These are phyloP conservation scores for Tautogolabrus adspersus DNA, from an alignment of 2,113 vertebrate genomes.

Conservation along the genomic window DNA sequence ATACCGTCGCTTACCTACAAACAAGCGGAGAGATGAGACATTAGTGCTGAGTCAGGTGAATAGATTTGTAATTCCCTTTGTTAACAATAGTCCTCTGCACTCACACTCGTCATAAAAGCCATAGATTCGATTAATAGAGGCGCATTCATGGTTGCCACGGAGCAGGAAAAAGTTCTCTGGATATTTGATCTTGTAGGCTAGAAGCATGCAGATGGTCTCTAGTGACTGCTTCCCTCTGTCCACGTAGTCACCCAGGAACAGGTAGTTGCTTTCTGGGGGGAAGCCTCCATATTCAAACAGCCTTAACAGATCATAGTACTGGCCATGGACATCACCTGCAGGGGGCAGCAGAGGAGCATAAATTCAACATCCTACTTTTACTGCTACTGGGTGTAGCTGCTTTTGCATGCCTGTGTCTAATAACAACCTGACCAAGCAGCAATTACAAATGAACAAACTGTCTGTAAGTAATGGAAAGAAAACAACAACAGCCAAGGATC, in stretches of 20 bases:
- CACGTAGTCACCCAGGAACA: slow-evolving; percentile 86
- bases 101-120: slow-evolving; percentile 88
- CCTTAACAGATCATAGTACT: slow-evolving; percentile 95
- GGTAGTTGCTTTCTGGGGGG: slow-evolving; percentile 96
- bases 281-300: slow-evolving; percentile 97
- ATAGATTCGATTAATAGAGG: slow-evolving; percentile 87
- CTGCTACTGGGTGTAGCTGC: slow-evolving; percentile 1
- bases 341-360: slow-evolving; percentile 43
- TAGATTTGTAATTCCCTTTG: rapidly evolving
- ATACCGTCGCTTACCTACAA: slow-evolving; percentile 85
- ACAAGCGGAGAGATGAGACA: not conserved
- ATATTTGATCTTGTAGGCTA: slow-evolving; percentile 87
- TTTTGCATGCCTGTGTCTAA: not conserved
- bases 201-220: slow-evolving; percentile 86
- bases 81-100: slow-evolving; percentile 15
- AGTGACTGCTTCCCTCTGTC: slow-evolving; percentile 86
- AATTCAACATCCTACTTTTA: not conserved
- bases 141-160: slow-evolving; percentile 86
- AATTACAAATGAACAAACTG: slow-evolving; percentile 14
- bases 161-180: slow-evolving; percentile 88
- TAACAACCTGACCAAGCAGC: not conserved
- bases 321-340: slow-evolving; percentile 95
- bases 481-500: not conserved
- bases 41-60: not conserved
- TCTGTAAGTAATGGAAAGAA: not conserved